Conservation (phyloP, 1,140 invertebrate species). For the Eriosoma lanigerum region DNA sequence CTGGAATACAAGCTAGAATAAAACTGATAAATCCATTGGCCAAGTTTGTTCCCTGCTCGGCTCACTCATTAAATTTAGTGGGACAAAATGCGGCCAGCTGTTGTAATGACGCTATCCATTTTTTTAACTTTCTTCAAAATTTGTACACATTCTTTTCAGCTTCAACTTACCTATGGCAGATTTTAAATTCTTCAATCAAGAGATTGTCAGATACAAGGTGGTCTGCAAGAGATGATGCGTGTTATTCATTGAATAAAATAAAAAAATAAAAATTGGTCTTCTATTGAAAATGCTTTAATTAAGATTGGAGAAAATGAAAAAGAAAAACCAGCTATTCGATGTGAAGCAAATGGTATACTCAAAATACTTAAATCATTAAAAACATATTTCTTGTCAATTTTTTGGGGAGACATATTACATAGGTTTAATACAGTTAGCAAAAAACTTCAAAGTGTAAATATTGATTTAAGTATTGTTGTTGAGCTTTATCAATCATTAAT, state of each 20-base stretch:
- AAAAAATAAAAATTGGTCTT: too few relatives aligned
- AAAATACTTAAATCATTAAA: background rate
- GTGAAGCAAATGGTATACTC: background rate
- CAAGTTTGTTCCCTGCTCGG: constrained; percentile 55
- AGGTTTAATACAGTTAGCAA: background rate
- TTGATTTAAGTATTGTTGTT: background rate
- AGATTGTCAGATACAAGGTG: too few relatives aligned
- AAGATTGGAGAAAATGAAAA: background rate
- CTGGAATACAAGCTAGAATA: constrained; percentile 57
- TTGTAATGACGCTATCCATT: too few relatives aligned
- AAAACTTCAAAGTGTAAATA: background rate
- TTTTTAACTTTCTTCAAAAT: too few relatives aligned
- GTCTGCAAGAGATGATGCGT: too few relatives aligned
- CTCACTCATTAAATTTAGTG: constrained; percentile 57
- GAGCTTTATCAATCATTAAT: too few relatives aligned
- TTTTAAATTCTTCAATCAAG: too few relatives aligned
- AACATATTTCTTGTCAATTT: background rate
- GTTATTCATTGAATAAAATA: too few relatives aligned
- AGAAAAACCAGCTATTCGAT: constrained; percentile 7
- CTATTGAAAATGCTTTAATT: too few relatives aligned
- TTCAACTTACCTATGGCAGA: too few relatives aligned
- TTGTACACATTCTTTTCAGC: too few relatives aligned
- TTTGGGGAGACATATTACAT: constrained; percentile 11
- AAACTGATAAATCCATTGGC: constrained; percentile 55
- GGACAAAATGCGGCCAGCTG: constrained; percentile 54